Conservation (phyloP, 2,888 invertebrate genomes). For the Drosophila putrida region DNA sequence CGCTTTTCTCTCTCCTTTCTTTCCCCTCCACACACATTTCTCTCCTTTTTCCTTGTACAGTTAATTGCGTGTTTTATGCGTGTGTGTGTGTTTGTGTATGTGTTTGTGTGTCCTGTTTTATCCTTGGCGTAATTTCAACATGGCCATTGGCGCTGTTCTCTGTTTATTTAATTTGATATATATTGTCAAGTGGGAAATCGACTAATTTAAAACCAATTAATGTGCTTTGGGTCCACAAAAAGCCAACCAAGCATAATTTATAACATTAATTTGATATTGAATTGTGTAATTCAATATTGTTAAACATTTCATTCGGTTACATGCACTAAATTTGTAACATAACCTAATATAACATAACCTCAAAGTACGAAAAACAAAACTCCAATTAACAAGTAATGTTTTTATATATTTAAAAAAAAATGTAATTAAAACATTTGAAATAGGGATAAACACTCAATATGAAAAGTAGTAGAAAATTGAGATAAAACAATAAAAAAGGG, state of each 20-base stretch:
- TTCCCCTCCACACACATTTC: not conserved
- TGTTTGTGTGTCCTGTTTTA: conserved; percentile 10
- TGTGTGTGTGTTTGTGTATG: conserved; percentile 1
- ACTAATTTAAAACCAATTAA: conserved; percentile 39
- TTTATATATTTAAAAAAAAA: not conserved
- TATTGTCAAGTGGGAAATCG: conserved; percentile 26
- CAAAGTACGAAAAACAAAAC: not conserved
- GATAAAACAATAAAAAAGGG: too few species aligned
- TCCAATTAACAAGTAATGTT: not conserved
- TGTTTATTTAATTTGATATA: conserved; percentile 45
- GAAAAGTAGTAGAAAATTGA: too few species aligned
- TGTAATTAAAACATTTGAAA: not conserved
- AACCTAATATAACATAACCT: not conserved
- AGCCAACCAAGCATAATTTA: conserved; percentile 16
- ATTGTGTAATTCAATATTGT: conserved; percentile 16
- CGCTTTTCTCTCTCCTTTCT: not conserved
- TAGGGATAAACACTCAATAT: too few species aligned
- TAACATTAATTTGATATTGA: conserved; percentile 8
- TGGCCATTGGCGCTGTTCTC: conserved; percentile 17
- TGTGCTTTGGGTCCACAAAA: conserved; percentile 14
- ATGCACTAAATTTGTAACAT: not conserved
- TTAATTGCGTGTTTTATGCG: conserved; percentile 56
- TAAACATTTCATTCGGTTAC: not conserved
- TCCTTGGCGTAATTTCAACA: conserved; percentile 27
- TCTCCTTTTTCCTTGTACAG: conserved; percentile 5